Evolutionary conservation across 2,888 invertebrate genomes (phyloP), one percentile per base, ranked within the genome.

Genomic region (Cosmorhoe ocellata): DNA sequence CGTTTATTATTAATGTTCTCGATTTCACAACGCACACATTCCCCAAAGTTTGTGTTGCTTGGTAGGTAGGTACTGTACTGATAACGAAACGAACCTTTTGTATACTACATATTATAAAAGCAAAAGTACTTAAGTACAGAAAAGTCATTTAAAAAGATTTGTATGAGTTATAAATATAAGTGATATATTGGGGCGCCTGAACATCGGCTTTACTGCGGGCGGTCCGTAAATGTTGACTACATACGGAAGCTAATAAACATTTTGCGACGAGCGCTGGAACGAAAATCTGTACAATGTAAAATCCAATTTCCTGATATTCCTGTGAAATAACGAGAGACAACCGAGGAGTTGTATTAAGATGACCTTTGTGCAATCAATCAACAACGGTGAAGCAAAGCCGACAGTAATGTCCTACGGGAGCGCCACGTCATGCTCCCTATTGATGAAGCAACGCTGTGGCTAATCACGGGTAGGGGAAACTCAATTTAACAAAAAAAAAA

Each of bases 251-350:
- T 62, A 61, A 73, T 77, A 74, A 76, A 76, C 72, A 37, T 67
- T 71, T 75, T 71, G 72, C 64, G 71, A 70, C 69, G 63, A 74
- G 62, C 48, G 65, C 53, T 59, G 58, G 60, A 49, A 61, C 66
- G 51, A 67, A 70, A 67, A 69, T 42, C 65, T 71, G 69, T 67
- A 78, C 77, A 79, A 74, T 74, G 77, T 80, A 69, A 68, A 76
- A 81, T 73, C 72, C 72, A 77, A 81, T 81, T 76, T 74, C 66
- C 72, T 67, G 64, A 54, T 63, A 63, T 67, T 67, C 64, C 61
- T 45, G 66, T 59, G 53, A 55, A 63, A 61, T 67, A 69, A 74
- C 66, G 64, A 66, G 63, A 59, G 28, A 32, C 27, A 41, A 66
- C 64, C 53, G 61, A 31, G 51, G 10, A 36, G n/a, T n/a, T 58